Evolutionary conservation across 2,113 vertebrate species (phyloP), one percentile per base, ranked within the genome.

Genomic region (Colinus virginianus): DNA sequence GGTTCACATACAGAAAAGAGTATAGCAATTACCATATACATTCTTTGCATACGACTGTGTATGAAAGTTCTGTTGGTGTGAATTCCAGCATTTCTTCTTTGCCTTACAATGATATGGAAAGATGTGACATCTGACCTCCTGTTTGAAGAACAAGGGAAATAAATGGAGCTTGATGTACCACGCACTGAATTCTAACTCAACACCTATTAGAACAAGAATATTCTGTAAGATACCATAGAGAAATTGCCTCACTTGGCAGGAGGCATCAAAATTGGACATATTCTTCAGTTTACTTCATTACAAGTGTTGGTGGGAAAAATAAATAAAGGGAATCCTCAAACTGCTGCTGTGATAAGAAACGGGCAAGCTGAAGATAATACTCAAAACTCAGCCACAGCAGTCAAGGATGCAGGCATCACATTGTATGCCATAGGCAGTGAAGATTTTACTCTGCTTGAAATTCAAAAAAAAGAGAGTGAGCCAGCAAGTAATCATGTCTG

Each of bases 391-490:
- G 93, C 81, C 0, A 71, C 70, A 32, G 74, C 66, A 3, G 16
- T 97, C 9, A 96, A 78, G 79, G 64, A 48, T 21, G 91, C 93
- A 5, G 97, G 95, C 34, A 42, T 98, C 80, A 95, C 67, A 5
- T 43, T 97, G 32, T 97, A 94, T 18, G 84, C 92, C 4, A 46
- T 96, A 25, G 97, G 96, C 8, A 38, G 96, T 48, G 75, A 78
- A 79, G 82, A 93, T 6, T 94, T 95, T 8, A 58, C 62, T 42
- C 49, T 58, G 45, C 43, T 88, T 6, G 97, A 98, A 84, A 97
- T 98, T 87, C 95, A 74, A 53, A 97, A 98, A 78, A 98, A 98
- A 2, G 97, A 97, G 1, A 98, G 89, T 6, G 38, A 96, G 45
- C 98, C 98, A 3, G 72, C 92, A 81, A 88, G 95, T 16, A 96